Base-by-base conservation (phyloP, 1,140 invertebrate genomes). In the Popillia japonica region DNA sequence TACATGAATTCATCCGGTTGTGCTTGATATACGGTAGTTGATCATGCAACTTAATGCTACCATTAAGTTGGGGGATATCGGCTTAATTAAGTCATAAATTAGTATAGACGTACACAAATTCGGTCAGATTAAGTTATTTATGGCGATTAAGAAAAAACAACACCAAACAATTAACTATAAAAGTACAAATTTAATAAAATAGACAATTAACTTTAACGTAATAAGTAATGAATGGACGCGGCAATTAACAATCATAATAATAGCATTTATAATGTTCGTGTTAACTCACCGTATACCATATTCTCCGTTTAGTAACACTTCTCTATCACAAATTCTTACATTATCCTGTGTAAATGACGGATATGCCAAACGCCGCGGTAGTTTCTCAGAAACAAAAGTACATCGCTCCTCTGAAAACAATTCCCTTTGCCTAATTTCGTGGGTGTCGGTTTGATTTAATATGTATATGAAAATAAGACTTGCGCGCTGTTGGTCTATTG, bases 371-470 rank as follows among this genome's bases (percentile, higher is more conserved):
- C 17, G 48, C 48, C 14, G 48, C 48, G 48, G n/a, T 55, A 17
- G 14, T 17, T 55, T 17, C 48, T 17, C 48, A 55, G n/a, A 55
- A 55, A 68, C 20, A 68, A 68, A 68, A 22, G 11, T 27, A 68
- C 61, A 22, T 11, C 27, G 22, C 20, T 17, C 48, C 48, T 17
- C 48, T 17, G 17, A 68, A 68, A 68, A 23, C 27, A 68, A 34
- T 68, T 68, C 61, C 22, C 27, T 27, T 68, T 68, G 20, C 61
- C 61, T 7, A 27, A 68, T 68, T 68, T 22, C 61, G 61, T 68
- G 61, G 61, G 61, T 68, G 61, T 68, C 61, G 61, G 61, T 68
- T 68, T 68, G 27, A 68, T 68, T 34, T 68, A 68, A 68, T 68
- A 68, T 68, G 61, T 68, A 34, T 68, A 68, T 34, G 61, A 68